Evolutionary conservation across 2,888 invertebrate genomes (phyloP).

Genomic region (Apodemia mormo): DNA sequence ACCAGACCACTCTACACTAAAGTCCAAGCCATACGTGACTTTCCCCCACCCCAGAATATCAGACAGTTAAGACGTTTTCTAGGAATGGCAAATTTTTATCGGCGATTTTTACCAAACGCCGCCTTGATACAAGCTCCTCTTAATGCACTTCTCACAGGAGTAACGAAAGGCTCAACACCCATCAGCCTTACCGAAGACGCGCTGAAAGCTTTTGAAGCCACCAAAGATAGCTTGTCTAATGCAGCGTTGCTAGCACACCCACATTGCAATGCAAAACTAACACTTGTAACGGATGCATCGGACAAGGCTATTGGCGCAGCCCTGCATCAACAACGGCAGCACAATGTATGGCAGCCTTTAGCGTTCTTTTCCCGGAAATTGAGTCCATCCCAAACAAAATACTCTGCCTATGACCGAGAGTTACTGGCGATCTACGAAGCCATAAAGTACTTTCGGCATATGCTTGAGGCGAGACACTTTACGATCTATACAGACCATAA

Average conservation of each 20-base stretch:
- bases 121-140: background rate
- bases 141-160: background rate
- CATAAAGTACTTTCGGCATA: too few species aligned
- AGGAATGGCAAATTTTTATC: conserved; percentile 6
- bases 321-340: background rate
- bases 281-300: background rate
- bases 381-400: too few species aligned
- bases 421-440: too few species aligned
- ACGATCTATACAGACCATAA: conserved; percentile 12
- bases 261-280: background rate
- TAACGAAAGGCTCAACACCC: too few species aligned
- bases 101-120: background rate
- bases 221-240: background rate
- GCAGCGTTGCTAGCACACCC: conserved; percentile 15
- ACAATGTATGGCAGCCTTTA: background rate
- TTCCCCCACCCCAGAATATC: background rate
- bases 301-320: conserved; percentile 4
- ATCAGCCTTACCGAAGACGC: background rate
- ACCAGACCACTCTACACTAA: conserved; percentile 13
- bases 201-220: background rate
- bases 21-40: conserved; percentile 6
- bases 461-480: conserved; percentile 2
- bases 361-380: conserved; percentile 16
- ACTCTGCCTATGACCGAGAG: too few species aligned
- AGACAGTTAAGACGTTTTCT: conserved; percentile 7